Evolutionary conservation across 2,797 vertebrate genomes (phyloP).

Genomic region (Lacerta viridis): DNA sequence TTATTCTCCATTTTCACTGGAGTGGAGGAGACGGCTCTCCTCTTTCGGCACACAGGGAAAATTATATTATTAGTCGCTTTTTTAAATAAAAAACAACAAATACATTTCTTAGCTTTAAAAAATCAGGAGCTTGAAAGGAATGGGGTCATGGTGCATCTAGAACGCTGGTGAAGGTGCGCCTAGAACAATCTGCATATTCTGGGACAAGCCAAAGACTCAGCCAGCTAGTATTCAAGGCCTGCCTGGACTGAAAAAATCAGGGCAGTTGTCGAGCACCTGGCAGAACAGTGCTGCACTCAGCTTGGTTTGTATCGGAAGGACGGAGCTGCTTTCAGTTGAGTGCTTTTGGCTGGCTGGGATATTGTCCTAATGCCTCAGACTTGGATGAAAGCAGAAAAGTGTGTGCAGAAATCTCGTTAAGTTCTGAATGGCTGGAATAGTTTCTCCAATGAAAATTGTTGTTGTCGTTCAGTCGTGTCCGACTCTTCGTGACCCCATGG

Average conservation of each 20-base stretch:
- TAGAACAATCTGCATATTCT: slow-evolving; percentile 20
- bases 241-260: not conserved
- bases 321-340: too few species aligned
- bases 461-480: too few species aligned
- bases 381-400: too few species aligned
- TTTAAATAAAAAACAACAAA: too few species aligned
- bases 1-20: slow-evolving; percentile 67
- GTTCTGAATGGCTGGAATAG: too few species aligned
- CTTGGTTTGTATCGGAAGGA: too few species aligned
- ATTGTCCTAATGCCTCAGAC: too few species aligned
- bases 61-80: slow-evolving; percentile 20
- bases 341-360: too few species aligned
- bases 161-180: slow-evolving; percentile 30
- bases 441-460: too few species aligned
- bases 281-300: not conserved
- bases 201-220: not conserved
- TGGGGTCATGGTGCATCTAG: slow-evolving; percentile 58
- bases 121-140: slow-evolving; percentile 51
- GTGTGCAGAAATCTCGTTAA: too few species aligned
- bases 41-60: slow-evolving; percentile 40
- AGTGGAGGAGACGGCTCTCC: slow-evolving; percentile 47
- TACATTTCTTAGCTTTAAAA: too few species aligned
- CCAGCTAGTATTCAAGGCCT: not conserved
- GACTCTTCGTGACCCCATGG: too few species aligned
- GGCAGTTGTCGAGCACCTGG: not conserved